Base-by-base conservation (phyloP, 2,797 vertebrate species). In the Eleutherodactylus coqui region DNA sequence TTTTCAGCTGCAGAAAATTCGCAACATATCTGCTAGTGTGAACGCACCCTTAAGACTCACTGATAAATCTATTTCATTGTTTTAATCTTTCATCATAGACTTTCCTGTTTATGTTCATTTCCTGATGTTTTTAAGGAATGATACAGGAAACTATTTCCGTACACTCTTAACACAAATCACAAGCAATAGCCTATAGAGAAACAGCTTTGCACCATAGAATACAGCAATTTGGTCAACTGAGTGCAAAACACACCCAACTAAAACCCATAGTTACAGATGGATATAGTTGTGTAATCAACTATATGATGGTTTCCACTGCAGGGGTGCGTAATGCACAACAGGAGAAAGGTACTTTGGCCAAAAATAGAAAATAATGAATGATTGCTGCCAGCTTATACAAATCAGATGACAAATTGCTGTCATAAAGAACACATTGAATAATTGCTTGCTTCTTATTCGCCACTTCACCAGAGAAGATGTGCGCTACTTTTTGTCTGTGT, bases 321-420 rank as follows among this genome's bases (percentile, higher is more conserved):
- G 86, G 86, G 86, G 76, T 36, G 86, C 70, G 8, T n/a, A 80
- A 32, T 16, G 77, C 77, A 87, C 53, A 87, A 87, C 69, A 70
- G 81, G 41, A 79, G 83, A 58, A 79, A 75, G 34, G 24, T 73
- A 73, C 69, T 73, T 87, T 79, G 55, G 19, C 38, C 51, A 16
- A 62, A 87, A 84, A 87, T 84, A 84, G 69, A 87, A 86, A 27
- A 55, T 43, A 86, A 83, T 86, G 60, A 86, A 79, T 67, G 82
- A 87, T 87, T 84, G 60, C 76, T 53, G 82, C 84, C 86, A 81
- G 69, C 77, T 80, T 87, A 79, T 62, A 24, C 82, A 72, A 53
- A 87, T 78, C 45, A 64, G 79, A 58, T 75, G 86, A 84, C 82
- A 87, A 72, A 64, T 84, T 49, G 49, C 85, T 78, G 73, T 83